phyloP scores from a whole-genome alignment of 2,888 invertebrate genomes.

The Trichogramma evanescens region DNA sequence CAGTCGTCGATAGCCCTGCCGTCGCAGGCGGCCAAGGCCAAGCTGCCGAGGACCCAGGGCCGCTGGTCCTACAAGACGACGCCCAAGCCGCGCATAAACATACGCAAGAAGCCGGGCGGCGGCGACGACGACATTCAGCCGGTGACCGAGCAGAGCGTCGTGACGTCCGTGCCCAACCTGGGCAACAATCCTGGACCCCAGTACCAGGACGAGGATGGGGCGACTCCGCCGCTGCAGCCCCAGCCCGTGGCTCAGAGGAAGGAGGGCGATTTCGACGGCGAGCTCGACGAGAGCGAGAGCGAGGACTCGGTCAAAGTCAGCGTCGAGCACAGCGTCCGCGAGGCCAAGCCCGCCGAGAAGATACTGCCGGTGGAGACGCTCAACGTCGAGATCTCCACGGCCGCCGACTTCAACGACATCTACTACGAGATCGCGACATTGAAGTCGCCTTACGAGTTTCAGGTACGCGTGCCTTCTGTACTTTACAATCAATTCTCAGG shows the following conservation, averaged over 20 bases:
- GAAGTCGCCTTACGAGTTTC: slow-evolving; percentile 82
- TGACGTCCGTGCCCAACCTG: not conserved
- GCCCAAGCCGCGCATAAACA: slow-evolving; percentile 78
- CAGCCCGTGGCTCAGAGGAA: slow-evolving; percentile 30
- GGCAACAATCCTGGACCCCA: not conserved
- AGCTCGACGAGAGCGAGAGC: slow-evolving; percentile 69
- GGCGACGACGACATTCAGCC: slow-evolving; percentile 35
- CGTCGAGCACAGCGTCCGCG: slow-evolving; percentile 32
- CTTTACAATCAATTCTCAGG: not conserved
- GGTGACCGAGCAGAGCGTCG: slow-evolving; percentile 22
- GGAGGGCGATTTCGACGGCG: slow-evolving; percentile 42
- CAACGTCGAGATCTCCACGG: slow-evolving; percentile 82
- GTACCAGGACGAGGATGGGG: not conserved
- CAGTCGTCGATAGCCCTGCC: not conserved
- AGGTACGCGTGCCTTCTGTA: slow-evolving; percentile 54
- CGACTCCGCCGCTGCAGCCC: slow-evolving; percentile 5
- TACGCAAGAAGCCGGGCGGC: slow-evolving; percentile 67
- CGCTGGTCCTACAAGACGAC: slow-evolving; percentile 89
- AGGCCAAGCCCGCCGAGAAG: slow-evolving; percentile 39
- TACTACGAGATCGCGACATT: slow-evolving; percentile 87
- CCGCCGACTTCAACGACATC: slow-evolving; percentile 75
- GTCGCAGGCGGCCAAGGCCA: slow-evolving; percentile 67
- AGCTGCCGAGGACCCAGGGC: slow-evolving; percentile 73
- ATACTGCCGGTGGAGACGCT: slow-evolving; percentile 68
- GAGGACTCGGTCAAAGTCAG: slow-evolving; percentile 40